Conservation (phyloP, 2,797 vertebrate species). For the Microctenopoma stevenorrisi region DNA sequence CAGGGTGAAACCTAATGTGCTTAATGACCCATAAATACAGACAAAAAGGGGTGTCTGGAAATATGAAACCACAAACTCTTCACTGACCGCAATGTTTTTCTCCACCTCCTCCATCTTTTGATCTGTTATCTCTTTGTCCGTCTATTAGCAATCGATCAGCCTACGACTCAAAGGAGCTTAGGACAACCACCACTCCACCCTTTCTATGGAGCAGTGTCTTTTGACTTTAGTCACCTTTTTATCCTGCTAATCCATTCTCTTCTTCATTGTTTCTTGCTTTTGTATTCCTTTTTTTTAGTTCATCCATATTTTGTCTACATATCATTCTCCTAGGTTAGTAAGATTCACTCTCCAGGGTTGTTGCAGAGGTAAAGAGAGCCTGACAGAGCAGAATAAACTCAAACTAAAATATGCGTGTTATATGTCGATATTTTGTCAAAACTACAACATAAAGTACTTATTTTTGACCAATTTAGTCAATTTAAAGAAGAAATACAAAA, state of each 20-base stretch:
- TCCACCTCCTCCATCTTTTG: slow-evolving; percentile 29
- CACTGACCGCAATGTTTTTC: not conserved
- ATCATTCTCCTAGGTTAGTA: not conserved
- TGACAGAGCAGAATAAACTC: not conserved
- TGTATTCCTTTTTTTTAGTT: slow-evolving; percentile 24
- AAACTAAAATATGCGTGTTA: not conserved
- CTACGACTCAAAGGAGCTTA: not conserved
- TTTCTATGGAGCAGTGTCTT: not conserved
- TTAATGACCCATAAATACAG: not conserved
- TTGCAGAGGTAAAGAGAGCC: not conserved
- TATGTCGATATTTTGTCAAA: not conserved
- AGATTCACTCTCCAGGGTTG: not conserved
- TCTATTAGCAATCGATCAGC: slow-evolving; percentile 34
- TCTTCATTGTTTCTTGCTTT: slow-evolving; percentile 7
- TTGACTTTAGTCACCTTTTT: slow-evolving; percentile 13
- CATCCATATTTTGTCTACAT: slow-evolving; percentile 21
- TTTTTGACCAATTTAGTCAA: too few relatives aligned
- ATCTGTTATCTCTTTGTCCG: slow-evolving; percentile 36
- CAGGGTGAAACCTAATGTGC: not conserved
- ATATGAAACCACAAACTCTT: slow-evolving; percentile 27
- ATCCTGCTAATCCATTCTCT: slow-evolving; percentile 38
- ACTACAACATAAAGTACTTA: too few relatives aligned
- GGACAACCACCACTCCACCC: not conserved
- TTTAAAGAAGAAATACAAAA: too few relatives aligned
- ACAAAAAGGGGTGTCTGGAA: slow-evolving; percentile 18